Conservation (phyloP, 92 coral and sea anemone genomes). For the Meandrina meandrites region DNA sequence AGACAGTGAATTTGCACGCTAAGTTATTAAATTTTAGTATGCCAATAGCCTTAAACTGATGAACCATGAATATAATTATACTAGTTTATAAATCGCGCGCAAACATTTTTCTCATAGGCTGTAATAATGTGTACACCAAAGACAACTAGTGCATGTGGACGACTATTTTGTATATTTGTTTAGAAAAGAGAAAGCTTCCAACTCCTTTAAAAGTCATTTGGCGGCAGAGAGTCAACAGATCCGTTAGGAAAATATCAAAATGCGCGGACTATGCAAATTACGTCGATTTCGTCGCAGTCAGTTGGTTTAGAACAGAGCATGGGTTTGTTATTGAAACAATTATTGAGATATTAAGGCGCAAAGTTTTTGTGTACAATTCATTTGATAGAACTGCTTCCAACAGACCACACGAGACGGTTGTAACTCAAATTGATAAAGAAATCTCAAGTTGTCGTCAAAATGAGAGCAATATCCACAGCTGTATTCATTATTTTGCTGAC, state of each 20-base stretch:
- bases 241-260: not conserved
- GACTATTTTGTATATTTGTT: not conserved
- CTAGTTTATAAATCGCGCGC: not conserved
- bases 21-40: no score
- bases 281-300: not conserved
- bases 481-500: not conserved
- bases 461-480: not conserved
- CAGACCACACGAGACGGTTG: not conserved
- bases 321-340: no score
- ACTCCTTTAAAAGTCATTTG: not conserved
- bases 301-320: not conserved
- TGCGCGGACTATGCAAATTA: slow-evolving; percentile 17
- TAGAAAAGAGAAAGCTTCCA: no score
- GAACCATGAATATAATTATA: not conserved
- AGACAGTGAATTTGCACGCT: no score
- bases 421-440: not conserved
- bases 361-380: not conserved
- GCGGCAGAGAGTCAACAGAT: not conserved
- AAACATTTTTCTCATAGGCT: not conserved
- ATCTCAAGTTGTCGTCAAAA: not conserved
- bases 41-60: not conserved
- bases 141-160: not conserved
- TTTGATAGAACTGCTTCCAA: not conserved
- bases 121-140: not conserved
- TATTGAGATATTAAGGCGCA: not conserved